Conservation (phyloP, 2,113 vertebrate genomes). For the Pomatostomus ruficeps region DNA sequence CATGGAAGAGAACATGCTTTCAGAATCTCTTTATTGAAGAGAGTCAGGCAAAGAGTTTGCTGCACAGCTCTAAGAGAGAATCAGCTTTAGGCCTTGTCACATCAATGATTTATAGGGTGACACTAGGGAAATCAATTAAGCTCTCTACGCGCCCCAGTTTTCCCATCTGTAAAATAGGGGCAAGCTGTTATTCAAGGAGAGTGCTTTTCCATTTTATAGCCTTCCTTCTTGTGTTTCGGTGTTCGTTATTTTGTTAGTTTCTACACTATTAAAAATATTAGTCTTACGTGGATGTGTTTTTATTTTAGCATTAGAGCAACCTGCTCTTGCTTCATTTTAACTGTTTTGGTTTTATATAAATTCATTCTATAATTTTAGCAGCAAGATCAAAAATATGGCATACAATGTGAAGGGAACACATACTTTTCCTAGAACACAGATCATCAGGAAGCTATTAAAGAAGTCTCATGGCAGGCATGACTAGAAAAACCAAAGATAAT, state of each 20-base stretch:
- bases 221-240: neutral
- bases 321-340: neutral
- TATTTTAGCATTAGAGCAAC: neutral
- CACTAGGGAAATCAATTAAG: constrained; percentile 56
- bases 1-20: constrained; percentile 44
- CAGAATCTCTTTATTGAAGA: constrained; percentile 47
- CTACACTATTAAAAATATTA: neutral
- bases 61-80: constrained; percentile 45
- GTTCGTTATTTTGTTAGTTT: neutral
- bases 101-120: constrained; percentile 61
- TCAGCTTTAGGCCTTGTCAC: constrained; percentile 68
- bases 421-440: neutral
- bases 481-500: neutral
- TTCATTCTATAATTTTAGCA: neutral
- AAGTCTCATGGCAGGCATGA: neutral
- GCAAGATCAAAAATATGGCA: neutral
- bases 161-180: constrained; percentile 46
- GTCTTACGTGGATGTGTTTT: neutral
- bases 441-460: neutral
- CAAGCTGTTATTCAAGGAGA: constrained; percentile 13
- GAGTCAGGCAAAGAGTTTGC: constrained; percentile 8
- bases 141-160: constrained; percentile 35
- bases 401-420: neutral
- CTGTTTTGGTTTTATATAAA: neutral
- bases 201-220: neutral